Evolutionary conservation across 2,888 invertebrate genomes (phyloP), one percentile per base, ranked within the genome.

Genomic region (Ligdia adustata): DNA sequence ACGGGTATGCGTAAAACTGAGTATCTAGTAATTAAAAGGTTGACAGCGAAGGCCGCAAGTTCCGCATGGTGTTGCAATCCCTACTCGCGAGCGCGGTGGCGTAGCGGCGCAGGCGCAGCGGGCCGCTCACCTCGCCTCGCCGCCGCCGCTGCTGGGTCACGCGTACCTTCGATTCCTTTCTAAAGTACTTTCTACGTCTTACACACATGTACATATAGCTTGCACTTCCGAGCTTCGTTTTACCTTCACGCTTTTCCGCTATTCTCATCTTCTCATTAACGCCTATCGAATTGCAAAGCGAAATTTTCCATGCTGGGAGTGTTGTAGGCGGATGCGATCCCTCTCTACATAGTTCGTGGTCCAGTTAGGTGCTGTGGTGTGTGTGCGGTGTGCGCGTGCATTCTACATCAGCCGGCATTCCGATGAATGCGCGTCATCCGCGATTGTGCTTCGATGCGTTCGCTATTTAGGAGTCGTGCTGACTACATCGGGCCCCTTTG

Each of bases 91-190:
- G n/a, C n/a, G n/a, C n/a, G n/a, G n/a, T 57, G 50, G 58, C 42
- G 55, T 60, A 45, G 62, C 71, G 64, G 72, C 69, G 75, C 75
- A 66, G 62, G 73, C 77, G 69, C 73, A 65, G 66, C 69, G 65
- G 70, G 79, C 80, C 80, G 84, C 87, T 73, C 76, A 77, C 79
- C 80, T 75, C 76, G 76, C 67, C 66, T 76, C 20, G 18, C 13
- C 27, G 32, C 22, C 2, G 29, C 12, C 12, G 28, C 26, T 29
- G 39, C 34, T 74, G 66, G 82, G 86, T 87, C 87, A 85, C 80
- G 79, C 77, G 81, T 76, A 81, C 83, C 86, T 83, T 85, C 85
- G 74, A 81, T 85, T 87, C 89, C 89, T 89, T 89, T 89, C 88
- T 88, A 89, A 88, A 84, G 80, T 86, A 79, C 89, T 89, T 88